A percentile compares a stretch with the other conserved stretches of the same genome.
phyloP scores from a whole-genome alignment of 2,888 invertebrate genomes.

The Leptinotarsa tumamoca region DNA sequence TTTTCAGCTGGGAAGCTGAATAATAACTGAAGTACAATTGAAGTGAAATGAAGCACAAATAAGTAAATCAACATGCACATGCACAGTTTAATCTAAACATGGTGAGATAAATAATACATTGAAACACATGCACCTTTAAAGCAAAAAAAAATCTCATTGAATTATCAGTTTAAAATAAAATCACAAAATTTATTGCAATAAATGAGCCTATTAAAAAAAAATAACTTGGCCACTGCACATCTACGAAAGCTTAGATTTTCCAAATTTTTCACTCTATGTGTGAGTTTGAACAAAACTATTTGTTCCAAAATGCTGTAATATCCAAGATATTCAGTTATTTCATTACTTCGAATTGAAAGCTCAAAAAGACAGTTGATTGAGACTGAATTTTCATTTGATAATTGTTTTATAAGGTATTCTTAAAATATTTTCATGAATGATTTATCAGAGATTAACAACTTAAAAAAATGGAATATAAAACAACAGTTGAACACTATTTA shows the following conservation, averaged over 20 bases:
- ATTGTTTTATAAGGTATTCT: too few relatives aligned
- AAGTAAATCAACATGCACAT: conserved; percentile 50
- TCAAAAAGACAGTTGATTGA: too few relatives aligned
- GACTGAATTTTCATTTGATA: too few relatives aligned
- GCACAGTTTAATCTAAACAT: conserved; percentile 41
- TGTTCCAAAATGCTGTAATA: too few relatives aligned
- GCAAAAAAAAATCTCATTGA: conserved; percentile 35
- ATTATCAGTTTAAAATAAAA: neutral
- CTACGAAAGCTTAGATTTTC: conserved; percentile 36
- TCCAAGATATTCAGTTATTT: too few relatives aligned
- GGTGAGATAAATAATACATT: conserved; percentile 32
- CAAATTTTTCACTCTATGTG: conserved; percentile 20
- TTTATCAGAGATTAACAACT: too few relatives aligned
- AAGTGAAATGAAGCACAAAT: conserved; percentile 31
- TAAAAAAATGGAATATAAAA: too few relatives aligned
- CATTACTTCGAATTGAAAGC: too few relatives aligned
- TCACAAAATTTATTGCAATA: conserved; percentile 30
- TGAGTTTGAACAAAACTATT: neutral
- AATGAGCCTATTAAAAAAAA: conserved; percentile 35
- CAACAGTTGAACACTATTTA: too few relatives aligned
- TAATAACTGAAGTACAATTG: neutral
- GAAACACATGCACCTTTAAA: conserved; percentile 41
- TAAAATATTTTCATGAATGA: too few relatives aligned
- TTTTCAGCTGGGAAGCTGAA: neutral
- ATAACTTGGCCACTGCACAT: conserved; percentile 39